A percentile compares a stretch with the other conserved stretches of the same genome.
Conservation (phyloP, 2,113 vertebrate species). For the Spilogale gracilis region DNA sequence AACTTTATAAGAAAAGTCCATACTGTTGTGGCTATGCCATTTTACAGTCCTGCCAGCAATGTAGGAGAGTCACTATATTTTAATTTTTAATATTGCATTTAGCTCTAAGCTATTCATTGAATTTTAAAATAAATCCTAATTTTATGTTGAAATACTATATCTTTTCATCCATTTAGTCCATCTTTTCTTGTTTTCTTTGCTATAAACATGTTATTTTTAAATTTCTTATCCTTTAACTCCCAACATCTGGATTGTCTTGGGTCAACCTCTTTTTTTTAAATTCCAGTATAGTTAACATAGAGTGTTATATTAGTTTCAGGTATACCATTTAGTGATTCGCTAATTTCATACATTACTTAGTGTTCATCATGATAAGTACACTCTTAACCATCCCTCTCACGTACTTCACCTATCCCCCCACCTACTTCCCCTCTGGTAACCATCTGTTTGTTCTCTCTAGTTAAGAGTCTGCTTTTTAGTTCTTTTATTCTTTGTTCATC, state of each 20-base stretch:
- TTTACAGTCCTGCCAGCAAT: background rate
- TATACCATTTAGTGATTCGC: background rate
- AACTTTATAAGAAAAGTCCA: background rate
- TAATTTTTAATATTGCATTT: slow-evolving; percentile 10
- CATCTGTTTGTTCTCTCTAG: background rate
- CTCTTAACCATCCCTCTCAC: background rate
- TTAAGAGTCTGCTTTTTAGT: background rate
- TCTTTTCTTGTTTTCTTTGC: slow-evolving; percentile 32
- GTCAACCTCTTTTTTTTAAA: background rate
- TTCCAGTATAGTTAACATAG: background rate
- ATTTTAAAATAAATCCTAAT: background rate
- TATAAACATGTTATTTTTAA: slow-evolving; percentile 22
- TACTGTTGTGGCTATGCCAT: background rate
- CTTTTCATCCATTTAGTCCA: background rate
- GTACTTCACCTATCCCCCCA: background rate
- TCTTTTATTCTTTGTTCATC: background rate
- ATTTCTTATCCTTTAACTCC: background rate
- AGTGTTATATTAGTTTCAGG: background rate
- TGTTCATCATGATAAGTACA: background rate
- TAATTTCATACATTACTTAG: background rate
- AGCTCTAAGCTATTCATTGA: background rate
- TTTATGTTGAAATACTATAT: background rate
- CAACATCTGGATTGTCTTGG: background rate
- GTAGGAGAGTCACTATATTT: background rate
- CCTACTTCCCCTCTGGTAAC: background rate